Base-by-base conservation (phyloP, 1,140 invertebrate species). In the Zaprionus davidi region DNA sequence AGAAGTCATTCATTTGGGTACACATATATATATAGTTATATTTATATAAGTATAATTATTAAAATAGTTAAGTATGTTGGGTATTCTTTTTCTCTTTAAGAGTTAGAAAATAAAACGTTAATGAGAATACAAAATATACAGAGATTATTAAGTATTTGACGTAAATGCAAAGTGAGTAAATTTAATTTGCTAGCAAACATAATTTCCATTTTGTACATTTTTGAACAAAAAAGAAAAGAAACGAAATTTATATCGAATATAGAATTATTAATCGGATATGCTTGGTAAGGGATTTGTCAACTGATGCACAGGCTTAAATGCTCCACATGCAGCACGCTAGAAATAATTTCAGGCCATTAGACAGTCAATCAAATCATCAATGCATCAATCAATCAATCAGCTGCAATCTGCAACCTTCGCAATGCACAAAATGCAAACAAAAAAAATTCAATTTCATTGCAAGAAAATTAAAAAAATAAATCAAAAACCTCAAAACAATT, bases 1-100 rank as follows among this genome's bases (percentile, higher is more conserved):
- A 92, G 91, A 92, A 92, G 91, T 92, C 91, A 92, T 92, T 91
- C 87, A 81, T 90, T 90, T 84, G 77, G 73, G 77, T 82, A 86
- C 75, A 78, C 76, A 86, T 64, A 86, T 82, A 79, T 78, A 77
- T 64, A 68, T 46, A 73, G 46, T 64, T 75, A 78, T 84, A 77
- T 83, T 66, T 80, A 70, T 79, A 80, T 80, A 80, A 65, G 46
- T 80, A 71, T 56, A 77, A 67, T 67, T 75, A 68, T 74, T 63
- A 75, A 75, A 69, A 65, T 71, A 74, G 57, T 76, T 65, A 64
- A 63, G 34, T 41, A 75, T 71, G 59, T 71, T 44, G 20, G 7
- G 17, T 49, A 6, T 51, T 49, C 9, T 49, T 51, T 12, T 24
- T 69, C 58, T 65, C 71, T 66, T 51, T 65, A 57, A 26, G 63